Conservation (phyloP, 2,113 vertebrate genomes). For the Anser cygnoides region DNA sequence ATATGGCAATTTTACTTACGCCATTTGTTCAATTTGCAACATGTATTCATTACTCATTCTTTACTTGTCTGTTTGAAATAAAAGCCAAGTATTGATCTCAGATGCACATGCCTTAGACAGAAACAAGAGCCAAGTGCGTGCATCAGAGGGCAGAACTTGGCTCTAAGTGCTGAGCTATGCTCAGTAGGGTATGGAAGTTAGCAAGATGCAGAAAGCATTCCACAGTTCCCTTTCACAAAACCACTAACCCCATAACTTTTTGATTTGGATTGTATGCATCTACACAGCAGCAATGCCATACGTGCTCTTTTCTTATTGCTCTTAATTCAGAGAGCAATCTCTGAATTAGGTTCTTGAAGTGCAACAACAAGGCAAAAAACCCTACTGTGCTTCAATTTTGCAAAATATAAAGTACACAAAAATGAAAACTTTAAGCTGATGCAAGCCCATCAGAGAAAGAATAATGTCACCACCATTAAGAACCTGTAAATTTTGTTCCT, state of each 20-base stretch:
- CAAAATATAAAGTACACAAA: neutral
- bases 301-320: neutral
- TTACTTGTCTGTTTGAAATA: slow-evolving; percentile 54
- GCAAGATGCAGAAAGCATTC: slow-evolving; percentile 31
- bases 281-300: neutral
- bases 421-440: neutral
- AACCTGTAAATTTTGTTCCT: neutral
- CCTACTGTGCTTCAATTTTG: neutral
- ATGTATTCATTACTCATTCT: slow-evolving; percentile 34
- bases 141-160: slow-evolving; percentile 39
- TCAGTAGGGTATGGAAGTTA: slow-evolving; percentile 25
- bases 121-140: slow-evolving; percentile 26
- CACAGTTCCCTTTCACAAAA: slow-evolving; percentile 5
- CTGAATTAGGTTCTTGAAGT: neutral
- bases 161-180: neutral
- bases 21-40: slow-evolving; percentile 19
- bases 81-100: slow-evolving; percentile 60
- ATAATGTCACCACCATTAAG: neutral
- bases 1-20: neutral
- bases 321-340: neutral
- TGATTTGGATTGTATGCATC: neutral
- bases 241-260: neutral
- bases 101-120: slow-evolving; percentile 15
- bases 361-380: neutral
- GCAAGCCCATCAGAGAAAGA: neutral